Evolutionary conservation across 2,797 vertebrate species (phyloP).

Genomic region (Malacoraja senta): DNA sequence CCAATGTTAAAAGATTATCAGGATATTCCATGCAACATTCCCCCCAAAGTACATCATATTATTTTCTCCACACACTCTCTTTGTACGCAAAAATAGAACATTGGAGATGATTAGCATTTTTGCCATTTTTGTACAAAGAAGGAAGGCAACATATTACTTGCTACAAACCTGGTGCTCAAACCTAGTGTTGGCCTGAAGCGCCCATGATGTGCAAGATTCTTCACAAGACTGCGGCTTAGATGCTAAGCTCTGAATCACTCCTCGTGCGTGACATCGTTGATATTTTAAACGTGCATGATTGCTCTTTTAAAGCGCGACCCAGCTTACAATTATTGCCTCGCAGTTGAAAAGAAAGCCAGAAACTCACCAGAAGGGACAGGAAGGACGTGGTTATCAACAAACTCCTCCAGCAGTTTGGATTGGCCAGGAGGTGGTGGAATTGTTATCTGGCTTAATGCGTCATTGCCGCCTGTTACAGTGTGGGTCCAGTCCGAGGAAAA

Average conservation of each 20-base stretch:
- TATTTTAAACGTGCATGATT: background rate
- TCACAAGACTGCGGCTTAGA: background rate
- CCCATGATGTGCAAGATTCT: no score
- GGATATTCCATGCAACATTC: background rate
- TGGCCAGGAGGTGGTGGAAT: slow-evolving; percentile 51
- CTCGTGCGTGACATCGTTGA: background rate
- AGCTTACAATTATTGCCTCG: background rate
- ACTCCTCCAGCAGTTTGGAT: slow-evolving; percentile 64
- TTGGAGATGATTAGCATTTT: background rate
- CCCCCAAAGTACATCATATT: background rate
- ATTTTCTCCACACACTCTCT: background rate
- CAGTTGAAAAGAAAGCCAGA: background rate
- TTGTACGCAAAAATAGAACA: background rate
- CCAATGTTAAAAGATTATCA: background rate
- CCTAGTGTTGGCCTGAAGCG: no score
- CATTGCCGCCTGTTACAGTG: slow-evolving; percentile 58
- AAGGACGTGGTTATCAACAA: slow-evolving; percentile 68
- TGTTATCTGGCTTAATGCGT: slow-evolving; percentile 50
- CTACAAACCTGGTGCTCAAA: no score
- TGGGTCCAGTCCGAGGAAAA: slow-evolving; percentile 44
- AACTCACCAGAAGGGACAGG: slow-evolving; percentile 73
- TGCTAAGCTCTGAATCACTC: background rate
- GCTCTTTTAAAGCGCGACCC: background rate
- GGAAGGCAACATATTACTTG: background rate
- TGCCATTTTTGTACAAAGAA: background rate